Base-by-base conservation (phyloP, 2,797 vertebrate species). In the Naso thynnoides region DNA sequence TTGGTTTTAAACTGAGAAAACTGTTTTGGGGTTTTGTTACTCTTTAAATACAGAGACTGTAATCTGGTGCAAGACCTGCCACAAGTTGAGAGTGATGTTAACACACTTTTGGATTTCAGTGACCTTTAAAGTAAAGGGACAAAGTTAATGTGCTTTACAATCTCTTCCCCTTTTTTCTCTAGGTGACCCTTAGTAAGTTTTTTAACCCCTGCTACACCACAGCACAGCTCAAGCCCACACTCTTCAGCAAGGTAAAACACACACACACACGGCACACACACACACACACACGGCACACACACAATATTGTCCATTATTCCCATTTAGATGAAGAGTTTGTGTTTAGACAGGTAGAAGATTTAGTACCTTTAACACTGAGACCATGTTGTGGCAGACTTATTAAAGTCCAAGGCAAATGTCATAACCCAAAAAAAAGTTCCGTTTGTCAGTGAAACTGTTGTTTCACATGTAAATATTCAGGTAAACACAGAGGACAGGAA, bases 201-300 rank as follows among this genome's bases (percentile, higher is more conserved):
- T 99, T 99, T 92, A 99, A 99, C 81, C 97, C 98, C 36, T 99
- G 97, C 89, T 99, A 98, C 31, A 97, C 96, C 52, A 99, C 98
- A 64, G 98, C 98, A 36, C 97, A 97, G 75, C 95, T 99, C 82
- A 98, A 98, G 86, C 98, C 98, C 69, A 99, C 98, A 0, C 94
- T 97, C 66, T 96, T 99, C 91, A 99, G 98, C 95, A 99, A 99
- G 97, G 98, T 98, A 93, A 95, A 93, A 41, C 19, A 31, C 39
- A 55, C 29, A 41, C 54, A 70, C 58, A 70, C 53, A 59, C 41
- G 36, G n/a, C 29, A 24, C 54, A 95, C 93, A 39, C 16, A 29
- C 38, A 53, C 36, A 47, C 52, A 72, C 56, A 64, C 44, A 95
- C 93, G n/a, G 27, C 14, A 29, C 39, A 50, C 31, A n/a, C 33